These are phyloP conservation scores for Passer domesticus DNA, from an alignment of 2,113 vertebrate species.

Conservation along the genomic window DNA sequence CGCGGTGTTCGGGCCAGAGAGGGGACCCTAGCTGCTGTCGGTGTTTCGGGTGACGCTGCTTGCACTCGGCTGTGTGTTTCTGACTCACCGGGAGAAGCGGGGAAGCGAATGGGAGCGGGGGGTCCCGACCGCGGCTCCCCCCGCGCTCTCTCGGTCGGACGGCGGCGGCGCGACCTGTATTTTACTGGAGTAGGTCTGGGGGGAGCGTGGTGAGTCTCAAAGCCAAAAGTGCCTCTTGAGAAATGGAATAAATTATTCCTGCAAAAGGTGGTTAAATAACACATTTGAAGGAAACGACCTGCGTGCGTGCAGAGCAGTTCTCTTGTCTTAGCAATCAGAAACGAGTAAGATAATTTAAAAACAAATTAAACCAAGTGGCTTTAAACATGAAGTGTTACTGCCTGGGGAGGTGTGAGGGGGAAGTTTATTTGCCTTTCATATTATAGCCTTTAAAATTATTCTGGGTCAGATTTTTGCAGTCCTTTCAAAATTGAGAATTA, in stretches of 20 bases:
- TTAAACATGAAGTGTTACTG: not conserved
- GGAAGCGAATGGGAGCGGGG: not conserved
- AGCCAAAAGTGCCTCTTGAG: not conserved
- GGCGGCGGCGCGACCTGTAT: fast-evolving
- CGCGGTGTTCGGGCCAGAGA: not conserved
- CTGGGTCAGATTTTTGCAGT: not conserved
- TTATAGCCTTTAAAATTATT: not conserved
- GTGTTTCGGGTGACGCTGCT: not conserved
- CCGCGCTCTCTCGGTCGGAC: fast-evolving
- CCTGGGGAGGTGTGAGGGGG: fast-evolving
- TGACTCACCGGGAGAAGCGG: fast-evolving
- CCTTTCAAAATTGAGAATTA: not conserved
- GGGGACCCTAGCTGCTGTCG: fast-evolving
- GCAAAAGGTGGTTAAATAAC: fast-evolving
- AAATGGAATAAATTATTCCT: not conserved
- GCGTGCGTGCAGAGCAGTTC: fast-evolving
- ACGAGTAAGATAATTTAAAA: not conserved
- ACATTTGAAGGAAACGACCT: not conserved
- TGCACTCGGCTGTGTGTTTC: fast-evolving
- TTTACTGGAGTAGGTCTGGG: not conserved
- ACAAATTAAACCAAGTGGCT: not conserved
- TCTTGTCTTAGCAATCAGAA: not conserved
- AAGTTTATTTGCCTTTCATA: not conserved
- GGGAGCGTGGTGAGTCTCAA: fast-evolving
- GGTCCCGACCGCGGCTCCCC: not conserved